These are phyloP conservation scores for Strix occidentalis DNA, from an alignment of 2,797 vertebrate species.

Conservation along the genomic window DNA sequence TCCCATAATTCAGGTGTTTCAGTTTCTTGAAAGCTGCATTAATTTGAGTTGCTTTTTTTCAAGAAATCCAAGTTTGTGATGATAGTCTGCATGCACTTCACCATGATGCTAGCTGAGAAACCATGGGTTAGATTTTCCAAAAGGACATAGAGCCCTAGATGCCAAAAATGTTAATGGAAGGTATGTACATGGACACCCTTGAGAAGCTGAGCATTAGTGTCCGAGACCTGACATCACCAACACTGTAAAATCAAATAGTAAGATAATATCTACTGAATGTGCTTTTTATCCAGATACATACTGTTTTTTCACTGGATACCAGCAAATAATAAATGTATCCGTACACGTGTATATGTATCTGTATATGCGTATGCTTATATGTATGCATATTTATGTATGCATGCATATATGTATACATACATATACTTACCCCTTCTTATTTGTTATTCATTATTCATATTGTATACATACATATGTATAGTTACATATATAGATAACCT, in stretches of 20 bases:
- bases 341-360: rapidly evolving
- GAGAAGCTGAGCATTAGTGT: not conserved
- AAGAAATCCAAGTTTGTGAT: not conserved
- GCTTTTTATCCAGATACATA: not conserved
- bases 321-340: not conserved
- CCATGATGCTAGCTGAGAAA: not conserved
- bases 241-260: not conserved
- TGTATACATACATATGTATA: not conserved
- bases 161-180: not conserved
- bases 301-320: not conserved
- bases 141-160: not conserved
- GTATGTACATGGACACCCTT: not conserved
- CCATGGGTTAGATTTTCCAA: not conserved
- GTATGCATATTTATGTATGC: not conserved
- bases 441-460: not conserved
- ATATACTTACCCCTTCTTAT: not conserved
- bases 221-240: not conserved
- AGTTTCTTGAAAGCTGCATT: not conserved
- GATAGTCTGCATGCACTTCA: not conserved
- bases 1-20: not conserved
- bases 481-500: not conserved
- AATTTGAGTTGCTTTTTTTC: not conserved
- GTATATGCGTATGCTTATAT: not conserved
- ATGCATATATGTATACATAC: not conserved
- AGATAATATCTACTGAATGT: not conserved